These are phyloP conservation scores for pig (Sus scrofa) DNA, from an alignment of 2,113 vertebrate genomes.

Conservation along the genomic window T2T-Sscrofa CM000812.6:9057001-9057500, in stretches of 20 bases:
- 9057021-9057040: not conserved
- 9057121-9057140: not conserved
- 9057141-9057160: not conserved
- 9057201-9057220: accelerated
- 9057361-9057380: accelerated
- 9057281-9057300: not conserved
- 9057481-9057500: not conserved
- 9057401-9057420: not conserved
- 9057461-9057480: not conserved
- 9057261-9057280: not conserved
- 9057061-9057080: not conserved
- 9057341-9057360: not conserved
- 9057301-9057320: not conserved
- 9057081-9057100: not conserved
- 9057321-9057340: not conserved
- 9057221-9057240: slow-evolving; percentile 21
- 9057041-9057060: not conserved
- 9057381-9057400: not conserved
- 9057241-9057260: not conserved
- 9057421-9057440: not conserved
- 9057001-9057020: not conserved
- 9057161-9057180: not conserved
- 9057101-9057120: not conserved
- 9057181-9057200: not conserved
- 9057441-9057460: not conserved